A percentile compares a stretch with the other conserved stretches of the same genome.
Evolutionary conservation across 2,113 vertebrate genomes (phyloP).

Genomic region (Bos indicus): DNA sequence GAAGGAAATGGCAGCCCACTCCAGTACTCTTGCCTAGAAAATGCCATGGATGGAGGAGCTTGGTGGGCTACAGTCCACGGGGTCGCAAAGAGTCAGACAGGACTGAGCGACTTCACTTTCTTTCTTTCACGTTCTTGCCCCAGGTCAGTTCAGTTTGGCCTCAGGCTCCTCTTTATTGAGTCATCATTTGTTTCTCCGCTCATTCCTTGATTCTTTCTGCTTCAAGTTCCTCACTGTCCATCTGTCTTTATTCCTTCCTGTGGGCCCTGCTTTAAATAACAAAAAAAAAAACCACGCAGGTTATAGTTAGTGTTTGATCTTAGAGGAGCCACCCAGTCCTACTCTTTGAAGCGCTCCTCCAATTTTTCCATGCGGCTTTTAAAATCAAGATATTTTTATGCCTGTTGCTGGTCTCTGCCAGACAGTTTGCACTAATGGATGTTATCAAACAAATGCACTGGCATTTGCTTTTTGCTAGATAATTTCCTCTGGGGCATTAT

Average conservation of each 20-base stretch:
- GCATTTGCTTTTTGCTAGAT: conserved; percentile 30
- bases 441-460: conserved; percentile 36
- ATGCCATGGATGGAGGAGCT: background rate
- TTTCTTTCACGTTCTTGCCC: background rate
- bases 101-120: background rate
- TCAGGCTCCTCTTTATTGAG: background rate
- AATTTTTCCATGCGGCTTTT: conserved; percentile 4
- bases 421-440: conserved; percentile 31
- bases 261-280: background rate
- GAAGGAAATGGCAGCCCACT: background rate
- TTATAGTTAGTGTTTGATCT: background rate
- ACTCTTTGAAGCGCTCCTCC: background rate
- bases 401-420: conserved; percentile 19
- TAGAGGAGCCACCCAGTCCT: background rate
- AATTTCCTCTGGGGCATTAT: conserved; percentile 37
- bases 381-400: conserved; percentile 1
- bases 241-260: background rate
- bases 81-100: background rate
- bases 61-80: background rate
- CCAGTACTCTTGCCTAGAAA: background rate
- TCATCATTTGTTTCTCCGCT: background rate
- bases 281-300: background rate
- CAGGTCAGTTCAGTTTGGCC: background rate
- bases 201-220: background rate
- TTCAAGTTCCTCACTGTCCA: background rate